phyloP scores from a whole-genome alignment of 2,113 vertebrate species.

The Cygnus buccinator region DNA sequence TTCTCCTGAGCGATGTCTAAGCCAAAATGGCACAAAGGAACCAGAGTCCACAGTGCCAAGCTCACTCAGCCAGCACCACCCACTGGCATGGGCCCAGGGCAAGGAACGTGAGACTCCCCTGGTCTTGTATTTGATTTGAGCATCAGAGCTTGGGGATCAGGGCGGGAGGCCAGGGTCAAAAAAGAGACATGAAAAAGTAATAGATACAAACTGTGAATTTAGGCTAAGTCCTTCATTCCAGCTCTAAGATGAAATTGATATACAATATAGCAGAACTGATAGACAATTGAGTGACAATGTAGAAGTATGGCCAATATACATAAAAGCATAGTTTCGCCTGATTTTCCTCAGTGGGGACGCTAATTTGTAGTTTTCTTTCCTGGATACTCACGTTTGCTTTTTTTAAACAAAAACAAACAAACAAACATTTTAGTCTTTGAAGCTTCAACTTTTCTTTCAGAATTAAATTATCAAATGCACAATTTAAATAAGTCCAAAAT shows the following conservation, averaged over 20 bases:
- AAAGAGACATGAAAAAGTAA: neutral
- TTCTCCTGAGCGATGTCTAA: neutral
- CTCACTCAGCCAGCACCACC: neutral
- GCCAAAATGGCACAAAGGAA: neutral
- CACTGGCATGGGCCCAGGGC: fast-evolving
- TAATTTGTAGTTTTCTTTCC: neutral
- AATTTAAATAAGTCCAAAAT: neutral
- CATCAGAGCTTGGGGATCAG: neutral
- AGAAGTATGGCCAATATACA: neutral
- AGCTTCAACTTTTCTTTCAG: neutral
- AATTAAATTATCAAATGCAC: neutral
- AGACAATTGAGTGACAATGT: neutral
- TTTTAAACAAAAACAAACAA: neutral
- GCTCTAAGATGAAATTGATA: neutral
- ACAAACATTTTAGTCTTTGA: neutral
- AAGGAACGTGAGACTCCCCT: neutral
- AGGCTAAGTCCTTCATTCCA: neutral
- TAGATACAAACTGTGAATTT: neutral
- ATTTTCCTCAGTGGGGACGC: neutral
- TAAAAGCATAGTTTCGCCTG: neutral
- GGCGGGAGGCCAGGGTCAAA: neutral
- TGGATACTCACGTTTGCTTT: neutral
- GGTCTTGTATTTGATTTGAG: neutral
- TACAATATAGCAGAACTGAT: neutral
- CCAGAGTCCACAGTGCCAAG: fast-evolving